phyloP scores from a whole-genome alignment of 2,888 invertebrate species.

The Lumbricus terrestris region DNA sequence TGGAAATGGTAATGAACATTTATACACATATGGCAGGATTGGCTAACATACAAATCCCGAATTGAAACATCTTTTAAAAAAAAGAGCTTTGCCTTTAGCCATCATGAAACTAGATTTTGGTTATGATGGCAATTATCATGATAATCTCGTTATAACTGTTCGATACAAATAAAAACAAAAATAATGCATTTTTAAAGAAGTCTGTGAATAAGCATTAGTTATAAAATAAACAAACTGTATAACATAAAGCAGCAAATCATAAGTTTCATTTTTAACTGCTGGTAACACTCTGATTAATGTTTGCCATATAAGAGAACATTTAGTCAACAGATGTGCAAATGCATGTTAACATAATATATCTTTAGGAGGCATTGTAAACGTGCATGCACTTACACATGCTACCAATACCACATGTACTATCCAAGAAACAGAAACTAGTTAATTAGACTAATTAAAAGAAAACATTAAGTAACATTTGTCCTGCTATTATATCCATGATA shows the following conservation, averaged over 20 bases:
- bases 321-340: background rate
- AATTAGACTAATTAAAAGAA: background rate
- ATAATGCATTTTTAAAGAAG: background rate
- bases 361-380: background rate
- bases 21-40: background rate
- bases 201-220: background rate
- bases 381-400: too few species aligned
- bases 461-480: background rate
- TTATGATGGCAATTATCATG: background rate
- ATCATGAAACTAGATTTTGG: background rate
- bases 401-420: background rate
- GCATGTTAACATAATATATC: background rate
- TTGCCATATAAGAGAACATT: background rate
- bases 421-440: background rate
- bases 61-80: background rate
- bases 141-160: background rate
- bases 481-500: background rate
- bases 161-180: background rate
- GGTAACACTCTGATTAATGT: background rate
- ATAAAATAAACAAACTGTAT: background rate
- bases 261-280: background rate
- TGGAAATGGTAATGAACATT: background rate
- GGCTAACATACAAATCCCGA: background rate
- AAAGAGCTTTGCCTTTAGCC: background rate
- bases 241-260: background rate